Base-by-base conservation (phyloP, 2,113 vertebrate genomes). In the Caloenas nicobarica region DNA sequence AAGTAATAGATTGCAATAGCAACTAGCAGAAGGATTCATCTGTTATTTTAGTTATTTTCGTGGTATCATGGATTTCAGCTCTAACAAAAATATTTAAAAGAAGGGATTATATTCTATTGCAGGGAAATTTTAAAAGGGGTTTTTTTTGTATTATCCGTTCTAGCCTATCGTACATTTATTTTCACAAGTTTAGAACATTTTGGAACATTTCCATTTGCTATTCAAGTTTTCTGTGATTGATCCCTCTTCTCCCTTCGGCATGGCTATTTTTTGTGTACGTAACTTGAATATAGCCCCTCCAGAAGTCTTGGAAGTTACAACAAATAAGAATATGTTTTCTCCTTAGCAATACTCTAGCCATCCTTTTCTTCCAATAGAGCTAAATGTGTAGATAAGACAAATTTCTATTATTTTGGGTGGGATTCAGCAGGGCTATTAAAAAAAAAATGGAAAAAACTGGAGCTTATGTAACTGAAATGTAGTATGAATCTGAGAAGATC, bases 1-100 rank as follows among this genome's bases (percentile, higher is more conserved):
- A 92, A 91, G 81, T 79, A 96, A 91, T 91, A 92, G 92, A 94
- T 91, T 93, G 93, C 91, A 96, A 93, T 76, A 96, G 93, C 84
- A 95, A 95, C 81, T 91, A 73, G 91, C 70, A 94, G 86, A 84
- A 93, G 73, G 81, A 79, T 84, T 95, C 23, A 87, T 95, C 93
- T 97, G 85, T 82, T 89, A 65, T 89, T 96, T 95, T 69, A 84
- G 91, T 92, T 93, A 61, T 91, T 93, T 95, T 95, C 54, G 56
- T 72, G 71, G 33, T 79, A 91, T 96, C 91, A 88, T 58, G 36
- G 29, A 26, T 9, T 96, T 93, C 79, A 91, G 44, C 40, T 93
- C 62, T 91, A 93, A 86, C 61, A 89, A 92, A 96, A 92, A 86
- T 65, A 81, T 48, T 88, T 94, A 42, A 88, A 88, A 88, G n/a